These are phyloP conservation scores for Sminthurides bifidus DNA, from an alignment of 1,140 invertebrate genomes.

Conservation along the genomic window DNA sequence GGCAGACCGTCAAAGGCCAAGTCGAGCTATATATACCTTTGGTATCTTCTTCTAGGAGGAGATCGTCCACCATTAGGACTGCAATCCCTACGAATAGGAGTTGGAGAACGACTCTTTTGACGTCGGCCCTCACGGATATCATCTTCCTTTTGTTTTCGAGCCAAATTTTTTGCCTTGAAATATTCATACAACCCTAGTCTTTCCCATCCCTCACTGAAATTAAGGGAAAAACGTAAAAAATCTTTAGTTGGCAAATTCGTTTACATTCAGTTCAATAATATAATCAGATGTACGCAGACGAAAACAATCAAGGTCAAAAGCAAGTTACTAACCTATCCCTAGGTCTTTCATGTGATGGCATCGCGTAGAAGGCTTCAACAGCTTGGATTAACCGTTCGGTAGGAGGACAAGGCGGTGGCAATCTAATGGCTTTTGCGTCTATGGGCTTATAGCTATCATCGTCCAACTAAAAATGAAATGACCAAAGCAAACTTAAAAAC, in stretches of 20 bases:
- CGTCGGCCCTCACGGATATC: constrained; percentile 52
- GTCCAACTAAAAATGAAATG: constrained; percentile 37
- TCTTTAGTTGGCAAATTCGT: neutral
- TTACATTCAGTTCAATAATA: neutral
- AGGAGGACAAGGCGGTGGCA: constrained; percentile 85
- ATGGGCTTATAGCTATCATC: constrained; percentile 80
- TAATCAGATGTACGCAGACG: neutral
- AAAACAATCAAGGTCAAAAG: neutral
- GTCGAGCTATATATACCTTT: constrained; percentile 38
- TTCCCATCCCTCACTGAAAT: constrained; percentile 88
- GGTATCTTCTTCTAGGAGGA: constrained; percentile 58
- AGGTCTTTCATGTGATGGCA: constrained; percentile 83
- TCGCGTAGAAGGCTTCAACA: constrained; percentile 88
- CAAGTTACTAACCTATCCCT: constrained; percentile 64
- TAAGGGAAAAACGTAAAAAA: constrained; percentile 23
- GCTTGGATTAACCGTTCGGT: constrained; percentile 80
- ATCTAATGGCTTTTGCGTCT: constrained; percentile 74
- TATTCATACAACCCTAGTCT: constrained; percentile 94
- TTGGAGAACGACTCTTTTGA: constrained; percentile 52
- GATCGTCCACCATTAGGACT: constrained; percentile 12
- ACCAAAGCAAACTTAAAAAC: neutral
- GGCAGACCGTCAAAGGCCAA: neutral
- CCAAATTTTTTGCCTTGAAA: constrained; percentile 87
- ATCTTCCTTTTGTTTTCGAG: constrained; percentile 78
- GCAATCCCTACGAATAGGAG: constrained; percentile 19